Percentiles rank a stretch among this genome's conserved stretches.
These are phyloP conservation scores for Eupithecia subumbrata DNA, from an alignment of 2,888 invertebrate genomes.

Conservation along the genomic window DNA sequence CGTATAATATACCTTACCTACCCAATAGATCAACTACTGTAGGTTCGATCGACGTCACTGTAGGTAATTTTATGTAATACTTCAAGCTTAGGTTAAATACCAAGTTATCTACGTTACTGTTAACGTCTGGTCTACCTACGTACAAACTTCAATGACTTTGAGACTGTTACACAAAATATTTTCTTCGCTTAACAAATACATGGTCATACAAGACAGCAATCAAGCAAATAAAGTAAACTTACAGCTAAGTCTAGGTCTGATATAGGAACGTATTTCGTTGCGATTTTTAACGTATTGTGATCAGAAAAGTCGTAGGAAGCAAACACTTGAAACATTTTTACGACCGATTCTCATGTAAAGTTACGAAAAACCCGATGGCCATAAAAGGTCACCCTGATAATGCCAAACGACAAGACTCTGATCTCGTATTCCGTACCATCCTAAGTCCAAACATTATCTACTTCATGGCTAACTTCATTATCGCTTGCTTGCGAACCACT, in stretches of 20 bases:
- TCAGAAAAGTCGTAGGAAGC: background rate
- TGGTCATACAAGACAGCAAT: background rate
- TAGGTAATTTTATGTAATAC: background rate
- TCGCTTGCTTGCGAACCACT: slow-evolving; percentile 52
- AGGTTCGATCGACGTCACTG: background rate
- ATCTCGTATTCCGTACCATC: slow-evolving; percentile 37
- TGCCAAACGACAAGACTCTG: slow-evolving; percentile 62
- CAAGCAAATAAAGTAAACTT: background rate
- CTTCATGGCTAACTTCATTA: slow-evolving; percentile 43
- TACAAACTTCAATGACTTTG: background rate
- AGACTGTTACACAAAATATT: background rate
- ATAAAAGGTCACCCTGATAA: slow-evolving; percentile 61
- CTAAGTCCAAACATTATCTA: slow-evolving; percentile 34
- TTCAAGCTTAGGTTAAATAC: background rate
- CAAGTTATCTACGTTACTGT: background rate
- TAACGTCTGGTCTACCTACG: background rate
- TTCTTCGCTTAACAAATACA: background rate
- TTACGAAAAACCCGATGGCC: slow-evolving; percentile 63
- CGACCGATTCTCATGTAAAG: slow-evolving; percentile 45
- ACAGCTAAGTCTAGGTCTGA: background rate
- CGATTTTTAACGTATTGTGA: background rate
- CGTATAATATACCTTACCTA: background rate
- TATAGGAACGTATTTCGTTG: no score
- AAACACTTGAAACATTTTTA: slow-evolving; percentile 25
- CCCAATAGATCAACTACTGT: background rate